phyloP scores from a whole-genome alignment of 2,797 vertebrate genomes.

The Luscinia megarhynchos region DNA sequence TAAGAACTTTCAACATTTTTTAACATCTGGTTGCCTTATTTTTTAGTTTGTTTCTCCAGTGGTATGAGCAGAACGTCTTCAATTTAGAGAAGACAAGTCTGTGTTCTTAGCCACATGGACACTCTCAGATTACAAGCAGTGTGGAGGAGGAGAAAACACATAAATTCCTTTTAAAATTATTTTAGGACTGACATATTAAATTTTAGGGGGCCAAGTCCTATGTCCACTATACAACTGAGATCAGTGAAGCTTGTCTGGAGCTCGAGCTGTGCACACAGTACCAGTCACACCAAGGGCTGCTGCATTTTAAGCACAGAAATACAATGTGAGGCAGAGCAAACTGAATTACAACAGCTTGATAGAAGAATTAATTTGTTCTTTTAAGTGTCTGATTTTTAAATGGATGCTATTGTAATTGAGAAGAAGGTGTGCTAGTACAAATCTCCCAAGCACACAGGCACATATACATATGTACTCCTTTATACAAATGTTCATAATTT shows the following conservation, averaged over 20 bases:
- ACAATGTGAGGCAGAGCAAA: not conserved
- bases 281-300: not conserved
- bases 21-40: constrained; percentile 80
- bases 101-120: constrained; percentile 34
- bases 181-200: not conserved
- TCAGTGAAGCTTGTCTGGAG: not conserved
- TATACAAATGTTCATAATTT: not conserved
- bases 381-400: not conserved
- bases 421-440: not conserved
- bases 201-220: not conserved
- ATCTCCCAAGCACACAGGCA: not conserved
- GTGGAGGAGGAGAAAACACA: not conserved
- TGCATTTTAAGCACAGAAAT: not conserved
- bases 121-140: constrained; percentile 31
- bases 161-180: constrained; percentile 29
- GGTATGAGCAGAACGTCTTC: constrained; percentile 56
- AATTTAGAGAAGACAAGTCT: constrained; percentile 39
- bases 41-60: constrained; percentile 61
- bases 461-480: not conserved
- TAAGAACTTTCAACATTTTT: constrained; percentile 70
- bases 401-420: not conserved
- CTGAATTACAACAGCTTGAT: not conserved
- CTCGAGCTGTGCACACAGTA: not conserved
- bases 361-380: not conserved
- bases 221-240: not conserved